phyloP scores from a whole-genome alignment of 1,140 invertebrate genomes.

The Euura lappo region DNA sequence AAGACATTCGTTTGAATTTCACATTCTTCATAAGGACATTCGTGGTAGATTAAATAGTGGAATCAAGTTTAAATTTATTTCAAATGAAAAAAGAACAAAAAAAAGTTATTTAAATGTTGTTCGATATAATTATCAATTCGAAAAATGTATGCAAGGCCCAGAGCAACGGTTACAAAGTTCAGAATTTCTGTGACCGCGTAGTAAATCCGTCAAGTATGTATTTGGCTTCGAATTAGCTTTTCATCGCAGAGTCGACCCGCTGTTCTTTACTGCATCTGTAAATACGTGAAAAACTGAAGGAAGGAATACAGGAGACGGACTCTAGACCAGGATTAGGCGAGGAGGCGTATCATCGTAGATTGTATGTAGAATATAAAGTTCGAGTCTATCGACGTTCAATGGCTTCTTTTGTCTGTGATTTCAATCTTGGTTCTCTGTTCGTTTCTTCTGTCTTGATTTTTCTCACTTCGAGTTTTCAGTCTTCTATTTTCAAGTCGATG shows the following conservation, averaged over 20 bases:
- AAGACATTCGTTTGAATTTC: slow-evolving; percentile 11
- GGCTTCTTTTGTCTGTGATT: not conserved
- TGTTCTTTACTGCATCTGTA: not conserved
- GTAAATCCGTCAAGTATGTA: not conserved
- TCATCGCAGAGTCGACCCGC: not conserved
- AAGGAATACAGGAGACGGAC: not conserved
- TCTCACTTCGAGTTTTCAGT: no score
- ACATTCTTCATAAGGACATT: slow-evolving; percentile 20
- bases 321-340: not conserved
- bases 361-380: not conserved
- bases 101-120: not conserved
- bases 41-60: no score
- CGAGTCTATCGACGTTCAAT: not conserved
- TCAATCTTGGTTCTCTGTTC: no score
- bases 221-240: not conserved
- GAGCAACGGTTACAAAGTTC: no score
- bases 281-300: not conserved
- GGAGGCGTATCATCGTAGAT: not conserved
- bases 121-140: not conserved
- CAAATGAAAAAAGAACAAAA: slow-evolving; percentile 4
- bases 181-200: no score
- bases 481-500: no score
- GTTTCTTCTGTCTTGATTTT: no score
- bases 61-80: no score
- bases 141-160: not conserved